Evolutionary conservation across 2,113 vertebrate genomes (phyloP).

Genomic region (Motacilla tschutschensis): DNA sequence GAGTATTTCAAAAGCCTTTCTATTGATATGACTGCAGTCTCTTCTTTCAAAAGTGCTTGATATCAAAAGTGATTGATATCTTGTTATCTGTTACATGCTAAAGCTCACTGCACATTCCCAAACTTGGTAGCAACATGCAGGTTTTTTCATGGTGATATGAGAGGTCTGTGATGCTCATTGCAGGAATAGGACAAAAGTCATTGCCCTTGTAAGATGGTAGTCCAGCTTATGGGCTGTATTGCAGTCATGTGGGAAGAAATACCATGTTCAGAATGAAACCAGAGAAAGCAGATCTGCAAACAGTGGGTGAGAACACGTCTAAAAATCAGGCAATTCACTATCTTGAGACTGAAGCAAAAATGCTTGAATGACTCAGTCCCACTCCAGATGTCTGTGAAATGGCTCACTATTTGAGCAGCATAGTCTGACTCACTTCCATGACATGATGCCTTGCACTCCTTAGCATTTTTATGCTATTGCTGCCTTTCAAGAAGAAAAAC

Average conservation of each 20-base stretch:
- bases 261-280: constrained; percentile 18
- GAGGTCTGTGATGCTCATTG: background rate
- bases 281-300: constrained; percentile 38
- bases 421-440: constrained; percentile 43
- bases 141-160: background rate
- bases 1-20: background rate
- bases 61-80: background rate
- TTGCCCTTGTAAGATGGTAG: background rate
- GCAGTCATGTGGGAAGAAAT: background rate
- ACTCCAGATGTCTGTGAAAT: constrained; percentile 51
- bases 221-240: background rate
- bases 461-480: background rate
- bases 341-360: constrained; percentile 35
- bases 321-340: constrained; percentile 7
- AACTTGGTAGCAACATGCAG: background rate
- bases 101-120: background rate
- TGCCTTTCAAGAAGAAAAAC: constrained; percentile 13
- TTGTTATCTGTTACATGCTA: background rate
- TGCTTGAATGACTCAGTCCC: constrained; percentile 44
- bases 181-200: background rate
- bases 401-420: constrained; percentile 35
- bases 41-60: background rate
- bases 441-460: background rate
- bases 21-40: background rate
- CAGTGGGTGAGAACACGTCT: background rate